Evolutionary conservation across 1,140 invertebrate species (phyloP), one percentile per base, ranked within the genome.

Genomic region (Batillaria attramentaria): DNA sequence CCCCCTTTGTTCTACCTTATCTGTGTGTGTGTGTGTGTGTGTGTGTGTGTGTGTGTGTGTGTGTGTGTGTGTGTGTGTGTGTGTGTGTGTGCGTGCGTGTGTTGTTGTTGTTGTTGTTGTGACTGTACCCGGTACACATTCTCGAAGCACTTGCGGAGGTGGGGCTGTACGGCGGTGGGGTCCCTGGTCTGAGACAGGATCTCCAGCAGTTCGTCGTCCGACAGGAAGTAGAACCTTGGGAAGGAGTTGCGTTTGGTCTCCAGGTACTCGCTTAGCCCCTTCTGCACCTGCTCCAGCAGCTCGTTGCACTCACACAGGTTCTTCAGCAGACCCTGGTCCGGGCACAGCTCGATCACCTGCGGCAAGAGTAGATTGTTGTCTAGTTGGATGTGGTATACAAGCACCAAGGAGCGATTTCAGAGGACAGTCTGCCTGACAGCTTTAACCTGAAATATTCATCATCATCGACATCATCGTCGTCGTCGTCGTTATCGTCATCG

Each of bases 201-300:
- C 89, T 97, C 95, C 18, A 97, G 90, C 35, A 97, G 91, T 89
- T 97, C 95, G 89, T 97, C 95, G 90, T 97, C 96, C 6, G 96
- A 97, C 83, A 97, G 94, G 86, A 97, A 97, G 91, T 96, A 97
- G 86, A 96, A 94, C 54, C 89, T 81, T 65, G 96, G 96, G 91
- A 97, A 97, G 66, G 95, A 86, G 84, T 95, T 93, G 60, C 96
- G 90, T 88, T 97, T 97, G 0, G 94, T 95, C 91, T 97, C 96
- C 78, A 97, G 91, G 90, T 97, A 97, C 80, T 95, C 94, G 28
- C 93, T 92, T 2, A 96, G 91, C 1, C 95, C 95, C 83, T 94
- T 95, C 78, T 95, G 92, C 1, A 95, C 94, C 20, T 94, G 92
- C 72, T 92, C 94, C 73, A 95, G 86, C 3, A 95, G 88, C 80